phyloP scores from a whole-genome alignment of 2,888 invertebrate genomes.

The Cosmorhoe ocellata region DNA sequence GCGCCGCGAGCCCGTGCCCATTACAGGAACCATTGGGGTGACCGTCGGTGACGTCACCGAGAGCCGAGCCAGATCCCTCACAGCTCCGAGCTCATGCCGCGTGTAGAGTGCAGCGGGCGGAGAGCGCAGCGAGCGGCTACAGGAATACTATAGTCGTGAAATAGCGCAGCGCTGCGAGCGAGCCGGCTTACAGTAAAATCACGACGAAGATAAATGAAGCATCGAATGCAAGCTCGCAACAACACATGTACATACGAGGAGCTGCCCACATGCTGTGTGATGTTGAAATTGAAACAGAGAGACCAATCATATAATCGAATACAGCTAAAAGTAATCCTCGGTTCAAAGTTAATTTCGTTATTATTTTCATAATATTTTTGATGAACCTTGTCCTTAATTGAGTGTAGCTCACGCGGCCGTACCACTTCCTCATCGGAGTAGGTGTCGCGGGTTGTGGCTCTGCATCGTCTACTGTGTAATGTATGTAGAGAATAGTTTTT shows the following conservation, averaged over 20 bases:
- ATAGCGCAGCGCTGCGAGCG: not conserved
- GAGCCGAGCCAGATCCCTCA: conserved; percentile 3
- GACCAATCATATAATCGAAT: not conserved
- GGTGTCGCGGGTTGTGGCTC: not conserved
- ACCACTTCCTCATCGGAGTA: no score
- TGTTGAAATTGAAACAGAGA: not conserved
- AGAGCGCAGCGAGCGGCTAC: conserved; percentile 9
- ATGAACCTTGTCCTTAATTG: no score
- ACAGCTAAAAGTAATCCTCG: no score
- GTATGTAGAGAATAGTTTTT: conserved; percentile 39
- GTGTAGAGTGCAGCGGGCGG: not conserved
- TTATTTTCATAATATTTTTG: no score
- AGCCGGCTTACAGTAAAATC: conserved; percentile 3
- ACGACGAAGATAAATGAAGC: conserved; percentile 8
- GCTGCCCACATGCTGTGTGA: not conserved
- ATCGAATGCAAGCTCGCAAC: conserved; percentile 1
- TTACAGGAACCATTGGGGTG: conserved; percentile 16
- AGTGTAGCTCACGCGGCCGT: no score
- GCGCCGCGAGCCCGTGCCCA: conserved; percentile 2
- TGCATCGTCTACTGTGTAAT: not conserved
- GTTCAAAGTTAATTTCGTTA: no score
- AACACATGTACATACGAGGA: not conserved
- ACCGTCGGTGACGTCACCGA: conserved; percentile 16
- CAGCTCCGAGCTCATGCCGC: no score
- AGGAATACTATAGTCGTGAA: not conserved